Conservation (phyloP, 1,140 invertebrate genomes). For the Drosophila azteca region DNA sequence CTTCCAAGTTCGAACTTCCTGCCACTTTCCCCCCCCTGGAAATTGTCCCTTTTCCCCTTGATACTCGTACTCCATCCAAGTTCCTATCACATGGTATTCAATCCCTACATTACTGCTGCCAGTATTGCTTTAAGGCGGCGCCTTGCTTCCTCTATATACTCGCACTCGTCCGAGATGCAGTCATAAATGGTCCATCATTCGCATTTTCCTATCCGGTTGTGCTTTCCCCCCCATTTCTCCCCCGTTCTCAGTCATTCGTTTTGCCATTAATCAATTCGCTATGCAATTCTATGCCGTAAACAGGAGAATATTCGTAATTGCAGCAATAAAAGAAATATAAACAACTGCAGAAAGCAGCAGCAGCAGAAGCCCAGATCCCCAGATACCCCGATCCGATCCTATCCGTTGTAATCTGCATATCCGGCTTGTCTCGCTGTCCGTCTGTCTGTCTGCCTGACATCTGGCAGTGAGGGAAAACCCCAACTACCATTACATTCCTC, state of each 20-base stretch:
- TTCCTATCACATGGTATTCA: no score
- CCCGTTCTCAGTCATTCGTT: constrained; percentile 6
- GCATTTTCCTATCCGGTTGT: constrained; percentile 37
- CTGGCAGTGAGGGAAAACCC: constrained; percentile 11
- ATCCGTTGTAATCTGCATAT: constrained; percentile 68
- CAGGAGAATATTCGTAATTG: constrained; percentile 62
- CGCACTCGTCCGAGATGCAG: neutral
- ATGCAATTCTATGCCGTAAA: constrained; percentile 55
- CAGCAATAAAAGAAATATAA: constrained; percentile 76
- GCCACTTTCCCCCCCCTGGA: no score
- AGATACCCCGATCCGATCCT: constrained; percentile 40
- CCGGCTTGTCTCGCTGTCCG: constrained; percentile 53
- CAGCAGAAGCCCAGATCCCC: constrained; percentile 15
- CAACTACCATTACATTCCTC: neutral
- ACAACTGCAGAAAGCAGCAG: constrained; percentile 27
- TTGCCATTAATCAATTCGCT: constrained; percentile 64
- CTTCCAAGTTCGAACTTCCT: no score
- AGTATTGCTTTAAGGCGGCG: constrained; percentile 5
- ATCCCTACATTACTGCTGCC: neutral
- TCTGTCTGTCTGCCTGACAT: constrained; percentile 36
- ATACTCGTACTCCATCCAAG: no score
- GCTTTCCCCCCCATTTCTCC: constrained; percentile 20
- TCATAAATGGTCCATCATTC: constrained; percentile 28
- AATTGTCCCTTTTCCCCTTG: no score
- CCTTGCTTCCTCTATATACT: constrained; percentile 11